These are phyloP conservation scores for Lycaena phlaeas DNA, from an alignment of 2,888 invertebrate genomes.

Conservation along the genomic window DNA sequence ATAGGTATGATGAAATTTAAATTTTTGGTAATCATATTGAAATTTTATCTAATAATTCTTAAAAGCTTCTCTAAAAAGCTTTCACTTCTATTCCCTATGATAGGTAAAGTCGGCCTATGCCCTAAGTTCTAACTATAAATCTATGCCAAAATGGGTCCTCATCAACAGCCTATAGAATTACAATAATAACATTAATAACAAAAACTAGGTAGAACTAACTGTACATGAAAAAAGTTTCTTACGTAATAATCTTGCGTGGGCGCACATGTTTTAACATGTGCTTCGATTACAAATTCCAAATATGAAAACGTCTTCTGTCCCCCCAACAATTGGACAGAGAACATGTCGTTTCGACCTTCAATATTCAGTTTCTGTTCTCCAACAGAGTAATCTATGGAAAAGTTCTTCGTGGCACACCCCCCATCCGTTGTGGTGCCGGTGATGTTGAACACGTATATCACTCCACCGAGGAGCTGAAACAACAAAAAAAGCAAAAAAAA, in stretches of 20 bases:
- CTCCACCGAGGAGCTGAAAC: conserved; percentile 35
- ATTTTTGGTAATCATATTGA: no score
- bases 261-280: conserved; percentile 39
- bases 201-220: neutral
- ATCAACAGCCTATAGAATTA: no score
- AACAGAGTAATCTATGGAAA: conserved; percentile 38
- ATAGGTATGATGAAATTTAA: no score
- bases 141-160: no score
- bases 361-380: conserved; percentile 33
- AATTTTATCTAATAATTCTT: no score
- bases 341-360: conserved; percentile 34
- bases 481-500: neutral
- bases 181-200: neutral
- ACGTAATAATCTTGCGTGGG: conserved; percentile 47
- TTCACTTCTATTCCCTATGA: no score
- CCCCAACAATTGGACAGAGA: conserved; percentile 41
- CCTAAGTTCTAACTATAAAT: no score
- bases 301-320: conserved; percentile 33
- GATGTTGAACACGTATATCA: conserved; percentile 41
- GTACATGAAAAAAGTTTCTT: conserved; percentile 17
- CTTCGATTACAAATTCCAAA: conserved; percentile 32
- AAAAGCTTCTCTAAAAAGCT: no score
- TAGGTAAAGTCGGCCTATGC: no score
- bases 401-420: conserved; percentile 18
- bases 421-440: conserved; percentile 23